These are phyloP conservation scores for Lobophora halterata DNA, from an alignment of 2,888 invertebrate species.

Conservation along the genomic window DNA sequence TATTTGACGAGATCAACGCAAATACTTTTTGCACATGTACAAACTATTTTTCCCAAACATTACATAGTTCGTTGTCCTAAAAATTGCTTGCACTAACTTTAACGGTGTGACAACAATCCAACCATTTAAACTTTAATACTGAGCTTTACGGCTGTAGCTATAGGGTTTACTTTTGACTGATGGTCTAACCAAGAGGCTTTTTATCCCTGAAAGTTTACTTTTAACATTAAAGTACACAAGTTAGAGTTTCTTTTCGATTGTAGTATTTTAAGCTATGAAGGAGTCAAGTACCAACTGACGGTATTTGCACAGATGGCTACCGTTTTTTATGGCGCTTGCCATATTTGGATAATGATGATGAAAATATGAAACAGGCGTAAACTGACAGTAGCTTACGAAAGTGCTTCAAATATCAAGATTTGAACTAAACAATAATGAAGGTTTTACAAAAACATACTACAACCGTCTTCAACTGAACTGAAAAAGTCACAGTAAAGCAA, in stretches of 20 bases:
- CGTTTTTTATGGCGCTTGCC: slow-evolving; percentile 40
- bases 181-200: neutral
- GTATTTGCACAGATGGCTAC: slow-evolving; percentile 54
- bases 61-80: slow-evolving; percentile 47
- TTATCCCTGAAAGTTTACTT: neutral
- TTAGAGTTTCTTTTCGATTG: slow-evolving; percentile 2
- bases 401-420: neutral
- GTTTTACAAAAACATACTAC: too few species aligned
- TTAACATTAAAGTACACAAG: neutral
- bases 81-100: slow-evolving; percentile 40
- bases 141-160: neutral
- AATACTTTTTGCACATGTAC: slow-evolving; percentile 39
- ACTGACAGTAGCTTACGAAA: slow-evolving; percentile 10
- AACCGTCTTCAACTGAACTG: too few species aligned
- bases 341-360: slow-evolving; percentile 34
- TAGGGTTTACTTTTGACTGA: slow-evolving; percentile 11
- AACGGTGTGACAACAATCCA: slow-evolving; percentile 11
- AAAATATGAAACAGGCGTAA: slow-evolving; percentile 35
- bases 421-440: too few species aligned
- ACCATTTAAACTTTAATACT: slow-evolving; percentile 2
- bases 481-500: too few species aligned
- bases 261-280: slow-evolving; percentile 27
- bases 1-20: slow-evolving; percentile 25
- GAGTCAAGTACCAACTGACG: slow-evolving; percentile 36
- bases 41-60: slow-evolving; percentile 34